A percentile compares a stretch with the other conserved stretches of the same genome.
These are phyloP conservation scores for Cotesia glomerata DNA, from an alignment of 1,140 invertebrate genomes.

Conservation along the genomic window DNA sequence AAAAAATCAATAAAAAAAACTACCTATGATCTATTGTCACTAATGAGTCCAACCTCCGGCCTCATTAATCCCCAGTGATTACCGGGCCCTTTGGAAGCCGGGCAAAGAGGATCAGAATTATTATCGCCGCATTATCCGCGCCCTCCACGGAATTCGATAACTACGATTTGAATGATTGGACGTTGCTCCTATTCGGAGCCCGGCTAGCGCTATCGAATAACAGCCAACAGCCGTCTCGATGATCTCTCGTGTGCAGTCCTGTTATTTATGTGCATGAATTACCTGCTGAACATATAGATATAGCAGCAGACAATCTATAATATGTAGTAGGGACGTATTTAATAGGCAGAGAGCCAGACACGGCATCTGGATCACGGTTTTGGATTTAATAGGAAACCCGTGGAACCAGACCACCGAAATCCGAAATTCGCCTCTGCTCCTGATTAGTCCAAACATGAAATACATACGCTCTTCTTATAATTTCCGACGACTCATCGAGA, in stretches of 20 bases:
- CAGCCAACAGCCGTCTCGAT: conserved; percentile 13
- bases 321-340: no score
- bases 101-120: no score
- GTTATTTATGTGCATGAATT: neutral
- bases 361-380: conserved; percentile 18
- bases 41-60: no score
- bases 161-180: conserved; percentile 38
- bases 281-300: neutral
- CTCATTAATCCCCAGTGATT: no score
- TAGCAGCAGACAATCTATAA: neutral
- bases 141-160: neutral
- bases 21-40: no score
- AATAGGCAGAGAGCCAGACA: neutral
- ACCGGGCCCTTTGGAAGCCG: no score
- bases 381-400: no score
- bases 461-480: neutral
- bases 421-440: no score
- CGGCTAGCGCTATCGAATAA: conserved; percentile 18
- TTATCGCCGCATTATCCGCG: neutral
- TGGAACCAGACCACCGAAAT: neutral
- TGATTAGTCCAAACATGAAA: no score
- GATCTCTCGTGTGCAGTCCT: neutral
- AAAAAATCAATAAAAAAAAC: no score
- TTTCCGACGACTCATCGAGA: neutral
- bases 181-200: neutral